A percentile compares a stretch with the other conserved stretches of the same genome.
Evolutionary conservation across 1,140 invertebrate species (phyloP).

Genomic region (Lordiphosa clarofinis): DNA sequence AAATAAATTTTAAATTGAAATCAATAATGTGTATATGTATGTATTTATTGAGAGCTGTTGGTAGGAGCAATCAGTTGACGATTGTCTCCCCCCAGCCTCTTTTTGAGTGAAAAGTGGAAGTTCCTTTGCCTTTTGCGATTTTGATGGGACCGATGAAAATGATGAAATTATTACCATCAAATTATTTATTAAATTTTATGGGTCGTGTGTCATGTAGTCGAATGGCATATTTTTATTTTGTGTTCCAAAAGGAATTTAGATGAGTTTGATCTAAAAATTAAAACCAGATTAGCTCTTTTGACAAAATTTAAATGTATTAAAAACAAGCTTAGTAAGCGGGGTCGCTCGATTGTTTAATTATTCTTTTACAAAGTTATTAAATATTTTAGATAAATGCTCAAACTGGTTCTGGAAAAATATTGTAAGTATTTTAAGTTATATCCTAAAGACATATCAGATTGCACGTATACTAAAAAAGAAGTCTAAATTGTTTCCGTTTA

Average conservation of each 20-base stretch:
- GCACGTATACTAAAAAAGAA: too few relatives aligned
- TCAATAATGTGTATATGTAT: conserved; percentile 56
- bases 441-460: too few relatives aligned
- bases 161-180: conserved; percentile 14
- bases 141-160: conserved; percentile 10
- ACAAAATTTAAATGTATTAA: too few relatives aligned
- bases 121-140: conserved; percentile 7
- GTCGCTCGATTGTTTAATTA: too few relatives aligned
- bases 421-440: too few relatives aligned
- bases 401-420: too few relatives aligned
- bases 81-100: neutral
- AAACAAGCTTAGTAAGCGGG: too few relatives aligned
- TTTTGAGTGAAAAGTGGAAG: conserved; percentile 1
- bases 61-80: conserved; percentile 11
- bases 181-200: conserved; percentile 11
- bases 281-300: too few relatives aligned
- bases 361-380: too few relatives aligned
- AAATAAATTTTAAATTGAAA: conserved; percentile 63
- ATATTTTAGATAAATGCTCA: too few relatives aligned
- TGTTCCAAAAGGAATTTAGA: neutral
- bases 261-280: neutral
- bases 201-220: neutral
- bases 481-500: too few relatives aligned
- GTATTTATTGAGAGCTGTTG: conserved; percentile 5
- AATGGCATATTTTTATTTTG: neutral